A percentile compares a stretch with the other conserved stretches of the same genome.
These are phyloP conservation scores for Diuraphis noxia DNA, from an alignment of 1,140 invertebrate species.

Conservation along the genomic window DNA sequence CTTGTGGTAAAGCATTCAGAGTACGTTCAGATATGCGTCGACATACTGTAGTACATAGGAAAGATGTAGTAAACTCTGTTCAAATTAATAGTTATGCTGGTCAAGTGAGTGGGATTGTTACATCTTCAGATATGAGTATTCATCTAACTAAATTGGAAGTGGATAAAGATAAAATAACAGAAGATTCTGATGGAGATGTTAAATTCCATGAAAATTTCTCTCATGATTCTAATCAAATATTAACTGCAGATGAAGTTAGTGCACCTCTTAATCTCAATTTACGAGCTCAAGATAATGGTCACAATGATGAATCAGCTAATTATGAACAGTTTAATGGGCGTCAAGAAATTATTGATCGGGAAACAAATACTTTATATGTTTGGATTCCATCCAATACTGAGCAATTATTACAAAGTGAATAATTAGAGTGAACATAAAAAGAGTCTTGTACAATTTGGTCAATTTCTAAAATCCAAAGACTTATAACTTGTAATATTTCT, in stretches of 20 bases:
- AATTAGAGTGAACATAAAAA: not conserved
- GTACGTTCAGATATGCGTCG: slow-evolving; percentile 85
- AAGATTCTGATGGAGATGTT: slow-evolving; percentile 29
- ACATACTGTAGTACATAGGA: slow-evolving; percentile 78
- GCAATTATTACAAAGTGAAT: slow-evolving; percentile 54
- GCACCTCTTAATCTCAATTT: slow-evolving; percentile 54
- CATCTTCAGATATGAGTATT: slow-evolving; percentile 46
- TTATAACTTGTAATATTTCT: not conserved
- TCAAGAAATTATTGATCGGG: slow-evolving; percentile 53
- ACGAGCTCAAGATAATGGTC: slow-evolving; percentile 48
- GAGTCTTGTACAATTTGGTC: not conserved
- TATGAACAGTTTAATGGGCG: slow-evolving; percentile 42
- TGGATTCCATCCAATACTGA: slow-evolving; percentile 55
- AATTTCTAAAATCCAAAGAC: not conserved
- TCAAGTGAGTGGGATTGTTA: slow-evolving; percentile 35
- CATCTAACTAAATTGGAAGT: slow-evolving; percentile 42
- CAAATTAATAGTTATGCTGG: slow-evolving; percentile 48
- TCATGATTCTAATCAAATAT: slow-evolving; percentile 45
- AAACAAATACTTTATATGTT: slow-evolving; percentile 55
- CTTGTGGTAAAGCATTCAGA: slow-evolving; percentile 82
- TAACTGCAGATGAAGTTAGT: slow-evolving; percentile 3
- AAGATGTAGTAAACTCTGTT: slow-evolving; percentile 59
- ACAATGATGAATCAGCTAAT: slow-evolving; percentile 38
- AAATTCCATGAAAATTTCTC: slow-evolving; percentile 43
- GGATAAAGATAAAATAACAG: slow-evolving; percentile 29